phyloP scores from a whole-genome alignment of 2,797 vertebrate species.

The Epinephelus awoara region DNA sequence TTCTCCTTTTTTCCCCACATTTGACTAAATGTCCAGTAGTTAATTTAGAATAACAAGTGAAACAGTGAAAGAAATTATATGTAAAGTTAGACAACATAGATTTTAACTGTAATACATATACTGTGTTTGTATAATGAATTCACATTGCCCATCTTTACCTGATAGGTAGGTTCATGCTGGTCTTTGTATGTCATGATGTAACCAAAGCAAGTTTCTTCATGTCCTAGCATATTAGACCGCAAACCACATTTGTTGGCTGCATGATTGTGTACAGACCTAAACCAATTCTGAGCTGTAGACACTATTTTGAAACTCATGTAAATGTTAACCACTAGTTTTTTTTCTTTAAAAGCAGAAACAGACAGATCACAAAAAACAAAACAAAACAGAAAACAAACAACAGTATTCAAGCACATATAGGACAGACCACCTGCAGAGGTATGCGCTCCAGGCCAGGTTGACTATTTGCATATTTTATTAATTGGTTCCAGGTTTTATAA shows the following conservation, averaged over 20 bases:
- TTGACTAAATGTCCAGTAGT: not conserved
- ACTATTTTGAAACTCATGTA: not conserved
- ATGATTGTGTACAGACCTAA: not conserved
- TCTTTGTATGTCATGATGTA: not conserved
- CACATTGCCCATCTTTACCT: not conserved
- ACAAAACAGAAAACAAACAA: too few species aligned
- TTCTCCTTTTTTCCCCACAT: not conserved
- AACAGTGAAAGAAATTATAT: not conserved
- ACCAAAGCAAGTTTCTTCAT: conserved; percentile 1
- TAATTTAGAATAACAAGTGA: not conserved
- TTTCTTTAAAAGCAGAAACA: too few species aligned
- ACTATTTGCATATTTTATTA: too few species aligned
- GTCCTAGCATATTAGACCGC: not conserved
- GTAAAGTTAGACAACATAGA: not conserved
- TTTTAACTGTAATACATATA: not conserved
- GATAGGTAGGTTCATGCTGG: not conserved
- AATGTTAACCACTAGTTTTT: too few species aligned
- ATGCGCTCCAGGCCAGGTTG: too few species aligned
- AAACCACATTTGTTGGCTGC: not conserved
- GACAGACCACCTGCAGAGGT: too few species aligned
- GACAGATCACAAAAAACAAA: too few species aligned
- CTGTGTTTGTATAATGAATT: not conserved
- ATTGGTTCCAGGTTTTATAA: too few species aligned
- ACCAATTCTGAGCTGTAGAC: too few species aligned
- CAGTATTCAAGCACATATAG: too few species aligned